These are phyloP conservation scores for Grantiella picta DNA, from an alignment of 2,113 vertebrate genomes.

Conservation along the genomic window DNA sequence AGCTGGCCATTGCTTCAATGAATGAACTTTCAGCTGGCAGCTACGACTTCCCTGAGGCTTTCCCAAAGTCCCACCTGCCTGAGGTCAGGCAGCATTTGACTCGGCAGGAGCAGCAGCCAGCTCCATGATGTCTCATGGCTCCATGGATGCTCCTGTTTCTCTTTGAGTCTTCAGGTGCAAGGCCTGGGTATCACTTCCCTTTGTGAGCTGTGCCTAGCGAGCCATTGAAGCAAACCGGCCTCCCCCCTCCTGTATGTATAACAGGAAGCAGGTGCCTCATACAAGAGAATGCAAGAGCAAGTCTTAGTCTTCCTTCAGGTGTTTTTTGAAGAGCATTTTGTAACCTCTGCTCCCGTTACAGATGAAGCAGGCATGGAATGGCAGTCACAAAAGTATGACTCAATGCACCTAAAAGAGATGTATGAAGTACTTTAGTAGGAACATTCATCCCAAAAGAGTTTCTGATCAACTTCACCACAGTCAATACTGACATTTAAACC, in stretches of 20 bases:
- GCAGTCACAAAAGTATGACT: neutral
- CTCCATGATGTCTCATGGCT: neutral
- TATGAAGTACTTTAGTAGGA: neutral
- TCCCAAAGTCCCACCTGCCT: neutral
- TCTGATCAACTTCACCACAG: neutral
- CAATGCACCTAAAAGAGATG: neutral
- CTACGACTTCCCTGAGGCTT: neutral
- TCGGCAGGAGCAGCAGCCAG: neutral
- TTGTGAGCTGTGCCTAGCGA: neutral
- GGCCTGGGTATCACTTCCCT: neutral
- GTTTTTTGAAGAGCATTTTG: neutral
- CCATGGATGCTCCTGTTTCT: neutral
- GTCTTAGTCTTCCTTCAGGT: neutral
- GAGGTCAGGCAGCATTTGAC: neutral
- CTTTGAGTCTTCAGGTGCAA: neutral
- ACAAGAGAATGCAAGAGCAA: rapidly evolving
- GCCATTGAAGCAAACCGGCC: neutral
- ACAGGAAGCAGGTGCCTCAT: neutral
- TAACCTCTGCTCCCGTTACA: neutral
- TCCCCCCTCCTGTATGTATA: neutral
- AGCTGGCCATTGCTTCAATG: neutral
- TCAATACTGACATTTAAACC: neutral
- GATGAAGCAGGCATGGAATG: neutral
- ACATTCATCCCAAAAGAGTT: neutral
- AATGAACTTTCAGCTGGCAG: neutral